phyloP scores from a whole-genome alignment of 2,797 vertebrate genomes.

The Pangasius macronema region DNA sequence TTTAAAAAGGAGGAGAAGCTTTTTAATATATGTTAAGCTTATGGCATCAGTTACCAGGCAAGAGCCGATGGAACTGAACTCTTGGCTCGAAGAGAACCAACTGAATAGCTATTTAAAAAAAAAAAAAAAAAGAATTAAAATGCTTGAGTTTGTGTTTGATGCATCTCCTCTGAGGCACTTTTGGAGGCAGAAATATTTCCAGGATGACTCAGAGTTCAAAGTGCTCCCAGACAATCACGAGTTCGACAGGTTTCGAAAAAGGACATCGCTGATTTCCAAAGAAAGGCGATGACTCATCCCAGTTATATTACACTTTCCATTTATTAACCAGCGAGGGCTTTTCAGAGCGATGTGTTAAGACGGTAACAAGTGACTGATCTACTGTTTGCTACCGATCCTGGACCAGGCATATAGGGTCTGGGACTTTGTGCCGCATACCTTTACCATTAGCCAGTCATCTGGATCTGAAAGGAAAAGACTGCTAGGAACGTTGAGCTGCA shows the following conservation, averaged over 20 bases:
- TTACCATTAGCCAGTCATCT: constrained; percentile 24
- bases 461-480: background rate
- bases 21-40: background rate
- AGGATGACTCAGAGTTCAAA: constrained; percentile 50
- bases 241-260: constrained; percentile 9
- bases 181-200: constrained; percentile 14
- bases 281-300: constrained; percentile 29
- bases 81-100: background rate
- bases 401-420: background rate
- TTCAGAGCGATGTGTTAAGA: background rate
- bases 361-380: background rate
- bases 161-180: constrained; percentile 14
- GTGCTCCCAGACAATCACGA: constrained; percentile 12
- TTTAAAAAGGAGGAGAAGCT: background rate
- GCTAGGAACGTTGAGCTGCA: constrained; percentile 11
- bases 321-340: constrained; percentile 1
- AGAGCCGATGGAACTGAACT: background rate
- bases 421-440: constrained; percentile 20
- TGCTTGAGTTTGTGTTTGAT: background rate
- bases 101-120: background rate
- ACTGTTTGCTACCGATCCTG: constrained; percentile 6
- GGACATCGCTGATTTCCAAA: background rate
- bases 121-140: background rate
- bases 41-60: background rate
- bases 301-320: constrained; percentile 2